Evolutionary conservation across 2,888 invertebrate species (phyloP).

Genomic region (Protophormia terraenovae): DNA sequence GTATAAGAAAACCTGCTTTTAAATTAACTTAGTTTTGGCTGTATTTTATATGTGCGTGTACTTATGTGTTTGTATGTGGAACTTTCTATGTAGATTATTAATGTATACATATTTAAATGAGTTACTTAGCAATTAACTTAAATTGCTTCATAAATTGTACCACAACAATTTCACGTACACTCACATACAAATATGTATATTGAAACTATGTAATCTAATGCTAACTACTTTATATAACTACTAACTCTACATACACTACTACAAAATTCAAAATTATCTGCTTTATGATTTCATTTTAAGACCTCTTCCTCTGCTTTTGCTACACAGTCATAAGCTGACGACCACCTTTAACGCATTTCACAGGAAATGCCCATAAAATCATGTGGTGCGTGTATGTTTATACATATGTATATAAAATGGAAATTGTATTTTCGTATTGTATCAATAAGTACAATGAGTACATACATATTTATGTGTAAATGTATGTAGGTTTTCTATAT

Average conservation of each 20-base stretch:
- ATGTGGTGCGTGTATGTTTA: neutral
- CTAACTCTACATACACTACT: neutral
- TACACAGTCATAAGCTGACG: neutral
- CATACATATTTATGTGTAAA: neutral
- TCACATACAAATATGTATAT: neutral
- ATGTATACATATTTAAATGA: constrained; percentile 67
- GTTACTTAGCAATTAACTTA: constrained; percentile 68
- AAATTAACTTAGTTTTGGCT: neutral
- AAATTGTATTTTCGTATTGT: neutral
- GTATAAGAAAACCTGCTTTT: neutral
- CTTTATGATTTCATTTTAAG: neutral
- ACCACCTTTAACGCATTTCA: neutral
- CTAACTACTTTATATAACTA: neutral
- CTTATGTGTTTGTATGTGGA: neutral
- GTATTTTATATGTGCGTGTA: neutral
- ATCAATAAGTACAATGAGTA: neutral
- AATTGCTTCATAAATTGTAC: constrained; percentile 57
- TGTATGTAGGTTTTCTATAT: neutral
- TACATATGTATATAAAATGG: neutral
- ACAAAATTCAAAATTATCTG: constrained; percentile 4
- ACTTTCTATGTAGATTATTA: constrained; percentile 1
- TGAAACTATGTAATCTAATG: constrained; percentile 18
- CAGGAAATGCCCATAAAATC: constrained; percentile 18
- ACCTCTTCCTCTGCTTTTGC: neutral
- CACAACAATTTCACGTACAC: neutral